These are phyloP conservation scores for Pseudocheirus occidentalis DNA, from an alignment of 2,797 vertebrate genomes.

Conservation along the genomic window DNA sequence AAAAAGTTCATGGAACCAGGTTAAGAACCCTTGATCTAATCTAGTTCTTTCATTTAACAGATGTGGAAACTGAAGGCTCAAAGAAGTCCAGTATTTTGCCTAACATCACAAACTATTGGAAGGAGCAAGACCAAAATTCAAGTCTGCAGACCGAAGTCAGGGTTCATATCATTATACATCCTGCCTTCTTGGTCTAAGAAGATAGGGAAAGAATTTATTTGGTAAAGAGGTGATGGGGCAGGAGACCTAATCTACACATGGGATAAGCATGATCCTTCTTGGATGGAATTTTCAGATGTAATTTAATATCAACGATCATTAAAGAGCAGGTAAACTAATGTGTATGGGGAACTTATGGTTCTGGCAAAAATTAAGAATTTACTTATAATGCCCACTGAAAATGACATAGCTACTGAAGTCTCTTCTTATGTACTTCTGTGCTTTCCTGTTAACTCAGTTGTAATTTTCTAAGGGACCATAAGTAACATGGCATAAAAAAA, in stretches of 20 bases:
- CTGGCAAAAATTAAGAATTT: neutral
- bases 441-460: neutral
- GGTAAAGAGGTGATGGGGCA: neutral
- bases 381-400: neutral
- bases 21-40: neutral
- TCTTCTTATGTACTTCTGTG: neutral
- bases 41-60: neutral
- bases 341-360: neutral
- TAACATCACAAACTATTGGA: neutral
- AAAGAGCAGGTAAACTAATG: neutral
- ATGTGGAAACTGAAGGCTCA: neutral
- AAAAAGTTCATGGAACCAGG: neutral
- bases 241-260: neutral
- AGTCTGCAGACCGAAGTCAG: neutral
- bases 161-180: neutral
- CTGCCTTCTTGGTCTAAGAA: neutral
- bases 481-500: neutral
- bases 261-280: neutral
- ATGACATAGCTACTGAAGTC: neutral
- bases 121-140: conserved; percentile 4
- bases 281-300: neutral
- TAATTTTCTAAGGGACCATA: neutral
- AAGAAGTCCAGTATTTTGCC: neutral
- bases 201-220: neutral
- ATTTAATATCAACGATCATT: neutral